Conservation (phyloP, 1,140 invertebrate species). For the Caligus rogercresseyi region DNA sequence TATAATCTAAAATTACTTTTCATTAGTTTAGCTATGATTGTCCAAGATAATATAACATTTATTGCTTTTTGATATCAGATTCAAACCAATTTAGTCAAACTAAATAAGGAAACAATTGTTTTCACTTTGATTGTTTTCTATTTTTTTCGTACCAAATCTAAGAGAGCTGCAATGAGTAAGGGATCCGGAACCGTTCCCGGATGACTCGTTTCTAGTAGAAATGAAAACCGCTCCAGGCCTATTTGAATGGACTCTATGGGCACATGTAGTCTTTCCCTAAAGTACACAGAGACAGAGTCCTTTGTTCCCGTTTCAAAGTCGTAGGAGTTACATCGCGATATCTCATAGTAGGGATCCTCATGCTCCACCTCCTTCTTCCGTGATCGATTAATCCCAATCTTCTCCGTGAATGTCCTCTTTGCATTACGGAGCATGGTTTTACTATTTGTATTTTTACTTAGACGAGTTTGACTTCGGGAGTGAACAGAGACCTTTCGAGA, state of each 20-base stretch:
- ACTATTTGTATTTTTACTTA: neutral
- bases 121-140: too few relatives aligned
- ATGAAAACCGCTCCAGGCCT: slow-evolving; percentile 64
- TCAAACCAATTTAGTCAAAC: too few relatives aligned
- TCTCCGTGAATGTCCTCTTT: slow-evolving; percentile 16
- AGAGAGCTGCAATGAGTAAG: slow-evolving; percentile 75
- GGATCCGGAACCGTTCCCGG: slow-evolving; percentile 90
- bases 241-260: slow-evolving; percentile 48
- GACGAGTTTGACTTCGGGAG: neutral
- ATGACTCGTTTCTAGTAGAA: slow-evolving; percentile 79
- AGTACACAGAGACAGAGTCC: slow-evolving; percentile 20
- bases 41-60: too few relatives aligned
- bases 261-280: slow-evolving; percentile 64
- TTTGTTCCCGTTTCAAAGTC: slow-evolving; percentile 10
- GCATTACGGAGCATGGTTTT: slow-evolving; percentile 3
- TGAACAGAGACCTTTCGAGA: neutral
- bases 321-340: slow-evolving; percentile 13
- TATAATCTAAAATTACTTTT: too few relatives aligned
- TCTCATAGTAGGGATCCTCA: slow-evolving; percentile 7
- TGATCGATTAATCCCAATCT: slow-evolving; percentile 12
- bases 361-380: slow-evolving; percentile 1
- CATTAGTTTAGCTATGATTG: too few relatives aligned
- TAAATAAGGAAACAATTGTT: too few relatives aligned
- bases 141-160: slow-evolving; percentile 87
- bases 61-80: too few relatives aligned